Conservation (phyloP, 2,113 vertebrate species). For the Crotalus horridus region DNA sequence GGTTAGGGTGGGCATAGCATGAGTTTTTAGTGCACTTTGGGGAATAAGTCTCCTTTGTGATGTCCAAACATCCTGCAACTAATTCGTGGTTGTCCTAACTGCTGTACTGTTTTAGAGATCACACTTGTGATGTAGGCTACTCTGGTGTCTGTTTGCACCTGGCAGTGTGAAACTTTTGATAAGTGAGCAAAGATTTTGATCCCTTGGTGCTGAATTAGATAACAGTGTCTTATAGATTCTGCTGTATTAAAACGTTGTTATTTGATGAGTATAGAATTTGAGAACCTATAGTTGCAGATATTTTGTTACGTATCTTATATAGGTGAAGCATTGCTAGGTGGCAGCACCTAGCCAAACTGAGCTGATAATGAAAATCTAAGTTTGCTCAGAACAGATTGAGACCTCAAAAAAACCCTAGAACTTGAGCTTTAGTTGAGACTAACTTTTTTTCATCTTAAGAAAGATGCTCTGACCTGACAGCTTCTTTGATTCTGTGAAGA, state of each 20-base stretch:
- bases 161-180: background rate
- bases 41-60: background rate
- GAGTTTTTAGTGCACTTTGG: background rate
- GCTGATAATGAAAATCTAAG: background rate
- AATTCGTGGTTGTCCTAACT: background rate
- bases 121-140: background rate
- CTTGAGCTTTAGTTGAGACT: background rate
- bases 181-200: background rate
- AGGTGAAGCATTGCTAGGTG: background rate
- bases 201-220: background rate
- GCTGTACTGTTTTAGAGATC: background rate
- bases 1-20: background rate
- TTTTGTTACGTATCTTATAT: background rate
- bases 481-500: background rate
- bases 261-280: background rate
- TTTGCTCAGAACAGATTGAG: background rate
- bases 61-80: background rate
- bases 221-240: background rate
- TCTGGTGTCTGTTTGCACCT: background rate
- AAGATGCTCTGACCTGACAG: background rate
- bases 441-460: background rate
- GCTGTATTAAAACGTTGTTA: background rate
- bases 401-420: background rate
- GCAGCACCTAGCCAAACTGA: background rate
- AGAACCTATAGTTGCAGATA: background rate